A percentile compares a stretch with the other conserved stretches of the same genome.
phyloP scores from a whole-genome alignment of 2,888 invertebrate species.

The Mythimna ferrago region DNA sequence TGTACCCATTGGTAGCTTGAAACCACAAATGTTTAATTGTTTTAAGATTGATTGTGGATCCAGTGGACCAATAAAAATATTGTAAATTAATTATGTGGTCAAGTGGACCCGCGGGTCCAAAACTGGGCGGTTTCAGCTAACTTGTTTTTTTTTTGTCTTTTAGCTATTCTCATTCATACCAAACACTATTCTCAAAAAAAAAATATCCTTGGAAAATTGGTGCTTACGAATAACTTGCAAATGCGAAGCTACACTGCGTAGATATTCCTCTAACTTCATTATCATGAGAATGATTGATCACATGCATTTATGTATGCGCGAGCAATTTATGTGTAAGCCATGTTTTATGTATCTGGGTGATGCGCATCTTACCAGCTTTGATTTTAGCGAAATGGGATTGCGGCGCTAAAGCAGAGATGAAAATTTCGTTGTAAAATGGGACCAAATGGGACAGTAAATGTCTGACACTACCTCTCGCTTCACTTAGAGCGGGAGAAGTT shows the following conservation, averaged over 20 bases:
- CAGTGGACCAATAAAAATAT: too few relatives aligned
- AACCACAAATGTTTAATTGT: too few relatives aligned
- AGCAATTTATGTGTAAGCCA: constrained; percentile 35
- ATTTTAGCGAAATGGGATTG: constrained; percentile 20
- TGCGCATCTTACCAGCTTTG: constrained; percentile 24
- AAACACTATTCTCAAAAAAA: background rate
- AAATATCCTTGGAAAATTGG: background rate
- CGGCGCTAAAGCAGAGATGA: background rate
- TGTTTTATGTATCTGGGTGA: constrained; percentile 59
- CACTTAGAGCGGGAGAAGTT: too few relatives aligned
- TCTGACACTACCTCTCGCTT: too few relatives aligned
- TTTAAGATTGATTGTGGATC: too few relatives aligned
- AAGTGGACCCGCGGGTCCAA: too few relatives aligned
- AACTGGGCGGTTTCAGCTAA: too few relatives aligned
- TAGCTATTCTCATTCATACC: background rate
- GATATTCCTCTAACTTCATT: constrained; percentile 40
- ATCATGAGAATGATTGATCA: constrained; percentile 49
- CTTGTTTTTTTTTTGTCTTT: too few relatives aligned
- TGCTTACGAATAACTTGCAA: background rate
- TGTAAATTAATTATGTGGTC: too few relatives aligned
- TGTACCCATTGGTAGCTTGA: too few relatives aligned
- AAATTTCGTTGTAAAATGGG: background rate
- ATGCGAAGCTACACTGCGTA: background rate
- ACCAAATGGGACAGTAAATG: background rate
- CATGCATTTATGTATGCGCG: constrained; percentile 51